Evolutionary conservation across 2,113 vertebrate species (phyloP).

Genomic region (Nymphicus hollandicus): DNA sequence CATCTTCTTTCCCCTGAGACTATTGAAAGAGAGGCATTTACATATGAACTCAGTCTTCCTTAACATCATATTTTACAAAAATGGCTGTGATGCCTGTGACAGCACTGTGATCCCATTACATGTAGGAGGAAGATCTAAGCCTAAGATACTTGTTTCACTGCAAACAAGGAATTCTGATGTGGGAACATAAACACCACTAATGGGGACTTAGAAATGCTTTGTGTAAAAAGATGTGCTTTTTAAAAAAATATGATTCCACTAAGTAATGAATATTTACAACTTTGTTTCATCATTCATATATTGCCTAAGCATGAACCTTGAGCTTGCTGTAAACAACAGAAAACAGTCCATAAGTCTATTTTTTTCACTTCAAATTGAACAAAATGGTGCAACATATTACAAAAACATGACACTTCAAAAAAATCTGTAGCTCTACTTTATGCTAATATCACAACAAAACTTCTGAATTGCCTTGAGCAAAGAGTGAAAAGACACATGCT

Average conservation of each 20-base stretch:
- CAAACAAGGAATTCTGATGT: conserved; percentile 69
- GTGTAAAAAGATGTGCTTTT: conserved; percentile 52
- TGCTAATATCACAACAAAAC: not conserved
- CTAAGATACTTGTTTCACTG: conserved; percentile 56
- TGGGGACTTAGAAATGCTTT: conserved; percentile 57
- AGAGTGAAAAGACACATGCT: not conserved
- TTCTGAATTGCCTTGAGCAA: not conserved
- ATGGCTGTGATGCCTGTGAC: conserved; percentile 62
- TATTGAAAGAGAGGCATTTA: conserved; percentile 56
- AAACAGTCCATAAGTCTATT: not conserved
- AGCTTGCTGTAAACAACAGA: not conserved
- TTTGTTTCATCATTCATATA: not conserved
- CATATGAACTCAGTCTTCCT: conserved; percentile 63
- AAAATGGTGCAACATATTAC: not conserved
- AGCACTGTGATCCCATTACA: conserved; percentile 45
- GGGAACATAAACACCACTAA: conserved; percentile 64
- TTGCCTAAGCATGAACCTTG: not conserved
- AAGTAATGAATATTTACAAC: conserved; percentile 23
- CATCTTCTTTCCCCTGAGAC: conserved; percentile 46
- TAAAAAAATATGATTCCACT: not conserved
- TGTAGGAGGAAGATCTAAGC: conserved; percentile 60
- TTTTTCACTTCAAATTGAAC: not conserved
- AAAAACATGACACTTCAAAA: not conserved
- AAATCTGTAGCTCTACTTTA: not conserved
- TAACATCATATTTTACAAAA: conserved; percentile 64